Evolutionary conservation across 2,113 vertebrate species (phyloP), one percentile per base, ranked within the genome.

Genomic region (Cinclus mexicanus): DNA sequence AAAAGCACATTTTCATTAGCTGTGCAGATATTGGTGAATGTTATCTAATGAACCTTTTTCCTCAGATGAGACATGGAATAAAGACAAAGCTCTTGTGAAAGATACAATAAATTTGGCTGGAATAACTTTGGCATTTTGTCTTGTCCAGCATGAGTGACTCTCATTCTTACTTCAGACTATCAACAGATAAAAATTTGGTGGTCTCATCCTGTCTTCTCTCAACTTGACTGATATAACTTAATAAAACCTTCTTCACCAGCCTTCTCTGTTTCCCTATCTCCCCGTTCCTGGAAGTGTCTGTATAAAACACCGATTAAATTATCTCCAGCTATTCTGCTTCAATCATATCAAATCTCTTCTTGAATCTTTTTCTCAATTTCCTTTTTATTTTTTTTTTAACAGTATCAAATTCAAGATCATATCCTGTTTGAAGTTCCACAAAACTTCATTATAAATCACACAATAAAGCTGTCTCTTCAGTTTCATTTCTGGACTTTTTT

Each of bases 371-470:
- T 86, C 78, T 71, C 41, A 70, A 76, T 89, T 70, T 89, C 79
- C 47, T 71, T 53, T 89, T 56, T 41, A 31, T 72, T 87, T 94
- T 90, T 50, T 92, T 95, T 88, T 86, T 82, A 86, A 74, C 53
- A 69, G 29, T 56, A 84, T 86, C 56, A 75, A 92, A 92, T 90
- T 94, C 90, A 87, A 81, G 71, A 86, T 67, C 60, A 77, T 92
- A 94, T 96, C 75, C 82, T 83, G 68, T 81, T 88, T 83, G 71
- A 95, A 87, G 42, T 76, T 50, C 42, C 82, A 77, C 65, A 91
- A 83, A 96, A 88, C 39, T 87, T 95, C 75, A 92, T 80, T 94
- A 90, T 86, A 92, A 87, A 86, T 94, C 70, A 89, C 24, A 67
- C 47, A 89, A 80, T 92, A 94, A 94, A 95, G 19, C 42, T 85